Evolutionary conservation across 2,113 vertebrate species (phyloP), one percentile per base, ranked within the genome.

Genomic region (Struthio camelus): DNA sequence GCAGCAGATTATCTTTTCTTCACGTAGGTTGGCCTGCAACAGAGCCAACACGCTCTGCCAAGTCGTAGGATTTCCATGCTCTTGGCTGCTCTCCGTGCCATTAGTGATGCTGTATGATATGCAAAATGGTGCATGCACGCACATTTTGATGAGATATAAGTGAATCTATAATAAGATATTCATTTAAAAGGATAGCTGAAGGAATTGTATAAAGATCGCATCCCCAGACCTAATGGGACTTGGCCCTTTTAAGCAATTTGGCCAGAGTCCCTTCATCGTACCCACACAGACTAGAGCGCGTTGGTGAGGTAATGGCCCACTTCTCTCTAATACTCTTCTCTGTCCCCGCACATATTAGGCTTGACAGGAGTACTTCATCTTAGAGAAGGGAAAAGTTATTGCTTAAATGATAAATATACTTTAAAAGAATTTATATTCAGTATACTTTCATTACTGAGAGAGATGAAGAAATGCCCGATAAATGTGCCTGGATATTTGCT

Each of bases 51-150:
- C 19, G 10, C 24, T 87, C 14, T 90, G 85, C 53, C 44, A 83
- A 40, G 23, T 56, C 50, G 30, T 36, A 53, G 62, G 1, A 0
- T 85, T 65, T 85, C 56, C 34, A 36, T 0, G 0, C 13, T 82
- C 27, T 46, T 56, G 48, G 77, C 53, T 73, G 30, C 6, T 58
- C 80, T 92, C 34, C 58, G 23, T 80, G 50, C 34, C 20, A 22
- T 66, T 7, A 5, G 27, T 62, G 59, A 71, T 81, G 19, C 20
- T 80, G 77, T 40, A 56, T 0, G 7, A 34, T 58, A 36, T 20
- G 30, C 53, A 77, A 13, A 90, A 30, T 25, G 28, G 12, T 87
- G 64, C 1, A 3, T 5, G 3, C 22, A 42, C 23, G 14, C 77
- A 53, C 0, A 0, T 77, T 90, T 83, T 48, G 24, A 62, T n/a